Base-by-base conservation (phyloP, 2,888 invertebrate species). In the Xanthostigma xanthostigma region DNA sequence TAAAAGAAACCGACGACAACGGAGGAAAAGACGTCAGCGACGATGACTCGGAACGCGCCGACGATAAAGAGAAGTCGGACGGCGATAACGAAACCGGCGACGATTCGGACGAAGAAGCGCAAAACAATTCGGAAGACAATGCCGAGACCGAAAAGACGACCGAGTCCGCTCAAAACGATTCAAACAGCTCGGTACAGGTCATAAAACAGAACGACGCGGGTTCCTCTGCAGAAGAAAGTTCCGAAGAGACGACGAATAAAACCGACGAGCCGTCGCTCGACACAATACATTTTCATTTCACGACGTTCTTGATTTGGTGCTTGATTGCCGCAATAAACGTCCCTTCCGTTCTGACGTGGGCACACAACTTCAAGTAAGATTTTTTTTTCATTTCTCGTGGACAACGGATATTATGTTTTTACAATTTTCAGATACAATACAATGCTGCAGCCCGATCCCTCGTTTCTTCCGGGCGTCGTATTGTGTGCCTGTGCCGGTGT, bases 291-390 rank as follows among this genome's bases (percentile, higher is more conserved):
- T 84, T 86, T 62, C 85, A 88, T 60, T 73, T 85, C 59, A 76
- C 81, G 50, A 62, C 87, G 57, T 81, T 88, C 57, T 67, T 82
- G 46, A 60, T 88, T 55, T 81, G 84, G 75, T 60, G 77, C 46
- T 62, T 78, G 12, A 71, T 80, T 35, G 72, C 84, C 0, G 53
- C 78, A n/a, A 66, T 86, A 38, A 84, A 84, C 64, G 55, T 82
- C 10, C 88, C 89, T 0, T 76, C 79, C 40, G 73, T 82, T 12
- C 62, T 89, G 40, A 82, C 85, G 6, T 90, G 89, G 89, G 82
- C 86, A 0, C 80, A 79, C 59, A 85, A 83, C 69, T 84, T 81
- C 57, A 77, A 77, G 86, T 87, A 71, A 73, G 72, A 70, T 38
- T 10, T 35, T 36, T 46, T 9, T 10, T n/a, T 37, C 12, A 14